Percentiles rank a stretch among this genome's conserved stretches.
These are phyloP conservation scores for Monoplex corrugatus DNA, from an alignment of 2,888 invertebrate species.

Conservation along the genomic window DNA sequence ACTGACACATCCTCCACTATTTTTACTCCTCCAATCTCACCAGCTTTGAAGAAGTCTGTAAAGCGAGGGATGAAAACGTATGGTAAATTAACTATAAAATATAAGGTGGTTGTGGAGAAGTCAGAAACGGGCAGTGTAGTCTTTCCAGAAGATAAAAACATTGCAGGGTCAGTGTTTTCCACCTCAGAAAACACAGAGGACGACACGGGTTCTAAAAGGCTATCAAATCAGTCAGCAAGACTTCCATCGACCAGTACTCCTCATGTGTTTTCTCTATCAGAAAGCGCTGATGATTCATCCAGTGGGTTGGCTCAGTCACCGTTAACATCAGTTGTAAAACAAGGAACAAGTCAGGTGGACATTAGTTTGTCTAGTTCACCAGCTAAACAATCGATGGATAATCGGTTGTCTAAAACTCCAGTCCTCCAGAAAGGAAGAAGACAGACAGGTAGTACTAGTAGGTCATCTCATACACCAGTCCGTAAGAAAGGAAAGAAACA, in stretches of 20 bases:
- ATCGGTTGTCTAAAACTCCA: no score
- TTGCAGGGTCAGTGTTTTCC: background rate
- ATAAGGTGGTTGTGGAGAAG: background rate
- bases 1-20: background rate
- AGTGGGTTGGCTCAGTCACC: background rate
- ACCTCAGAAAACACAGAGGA: background rate
- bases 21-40: background rate
- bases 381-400: no score
- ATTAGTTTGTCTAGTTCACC: no score
- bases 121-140: background rate
- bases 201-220: background rate
- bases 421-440: constrained; percentile 13
- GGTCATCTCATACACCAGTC: no score
- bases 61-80: background rate
- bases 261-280: no score
- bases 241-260: no score
- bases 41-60: background rate
- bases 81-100: no score
- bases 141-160: no score
- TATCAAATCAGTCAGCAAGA: no score
- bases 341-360: background rate
- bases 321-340: background rate
- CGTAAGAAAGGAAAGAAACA: constrained; percentile 22
- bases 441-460: background rate
- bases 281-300: no score